Evolutionary conservation across 2,113 vertebrate species (phyloP), one percentile per base, ranked within the genome.

Genomic region (Ceyx cyanopectus): DNA sequence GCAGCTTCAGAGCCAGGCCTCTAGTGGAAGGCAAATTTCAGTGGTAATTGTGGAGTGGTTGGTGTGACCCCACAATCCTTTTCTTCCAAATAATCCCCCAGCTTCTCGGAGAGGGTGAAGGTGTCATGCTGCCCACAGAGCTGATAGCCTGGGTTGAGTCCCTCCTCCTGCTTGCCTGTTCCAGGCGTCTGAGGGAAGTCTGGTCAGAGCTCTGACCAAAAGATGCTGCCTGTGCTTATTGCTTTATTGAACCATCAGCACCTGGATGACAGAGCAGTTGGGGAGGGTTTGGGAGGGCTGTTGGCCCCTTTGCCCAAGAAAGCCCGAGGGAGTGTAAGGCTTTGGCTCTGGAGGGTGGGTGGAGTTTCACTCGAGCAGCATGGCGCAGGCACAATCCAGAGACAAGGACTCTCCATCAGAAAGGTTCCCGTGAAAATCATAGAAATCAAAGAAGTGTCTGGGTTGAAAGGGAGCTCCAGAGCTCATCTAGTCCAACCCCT

Each of bases 131-230:
- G 57, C 84, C 79, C 85, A 37, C 69, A 30, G 30, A 58, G 75
- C 77, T 54, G 7, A 41, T 89, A 95, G 41, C 67, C 87, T 85
- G 54, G 4, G 16, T 43, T 12, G 27, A 58, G 18, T 79, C 74
- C 76, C 27, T 51, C 24, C 10, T 85, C 65, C 24, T 89, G 67
- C 62, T 85, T 2, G 13, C 63, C 81, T 94, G n/a, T 78, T 91
- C 79, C 40, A 67, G 87, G 50, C 87, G 19, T 63, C 75, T 62
- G 37, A 62, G 90, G 74, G 34, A 48, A 58, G 48, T 75, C 32
- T 27, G 41, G 58, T 91, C 76, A 86, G 82, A 94, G 27, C 29
- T 91, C 81, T 90, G 81, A 65, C 74, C 87, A 41, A 45, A 87
- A 81, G n/a, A 17, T 57, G 51, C n/a, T 81, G 18, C 30, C 13